Evolutionary conservation across 2,888 invertebrate species (phyloP).

Genomic region (Tetramorium bicarinatum): DNA sequence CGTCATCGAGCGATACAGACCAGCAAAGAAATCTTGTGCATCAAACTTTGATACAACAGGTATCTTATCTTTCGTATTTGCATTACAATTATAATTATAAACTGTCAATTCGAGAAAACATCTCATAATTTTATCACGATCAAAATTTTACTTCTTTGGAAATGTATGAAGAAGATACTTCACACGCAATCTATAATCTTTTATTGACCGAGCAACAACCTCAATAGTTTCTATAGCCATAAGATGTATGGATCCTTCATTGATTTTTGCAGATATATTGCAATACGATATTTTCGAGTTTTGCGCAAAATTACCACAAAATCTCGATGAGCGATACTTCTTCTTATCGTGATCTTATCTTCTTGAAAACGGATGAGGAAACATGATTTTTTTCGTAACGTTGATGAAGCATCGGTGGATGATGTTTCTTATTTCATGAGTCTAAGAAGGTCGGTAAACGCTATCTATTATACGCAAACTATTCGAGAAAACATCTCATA

Average conservation of each 20-base stretch:
- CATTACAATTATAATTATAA: background rate
- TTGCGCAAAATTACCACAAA: background rate
- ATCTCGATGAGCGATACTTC: background rate
- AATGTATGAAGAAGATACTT: background rate
- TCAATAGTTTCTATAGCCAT: background rate
- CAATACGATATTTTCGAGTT: background rate
- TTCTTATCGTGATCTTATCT: background rate
- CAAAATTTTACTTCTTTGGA: constrained; percentile 5
- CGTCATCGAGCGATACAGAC: constrained; percentile 12
- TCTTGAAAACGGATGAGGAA: background rate
- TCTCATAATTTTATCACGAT: too few species aligned
- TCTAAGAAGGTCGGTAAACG: background rate
- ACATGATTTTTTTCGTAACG: background rate
- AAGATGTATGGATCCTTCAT: background rate
- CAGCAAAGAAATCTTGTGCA: background rate
- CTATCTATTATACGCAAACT: background rate
- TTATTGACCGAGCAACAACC: background rate
- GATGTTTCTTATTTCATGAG: background rate
- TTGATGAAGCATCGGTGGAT: background rate
- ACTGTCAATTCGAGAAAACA: too few species aligned
- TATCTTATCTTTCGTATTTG: background rate
- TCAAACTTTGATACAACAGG: constrained; percentile 15
- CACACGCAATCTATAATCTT: background rate
- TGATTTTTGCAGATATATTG: background rate
- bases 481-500: background rate